phyloP scores from a whole-genome alignment of 2,888 invertebrate genomes.

The Drosophila mercatorum region DNA sequence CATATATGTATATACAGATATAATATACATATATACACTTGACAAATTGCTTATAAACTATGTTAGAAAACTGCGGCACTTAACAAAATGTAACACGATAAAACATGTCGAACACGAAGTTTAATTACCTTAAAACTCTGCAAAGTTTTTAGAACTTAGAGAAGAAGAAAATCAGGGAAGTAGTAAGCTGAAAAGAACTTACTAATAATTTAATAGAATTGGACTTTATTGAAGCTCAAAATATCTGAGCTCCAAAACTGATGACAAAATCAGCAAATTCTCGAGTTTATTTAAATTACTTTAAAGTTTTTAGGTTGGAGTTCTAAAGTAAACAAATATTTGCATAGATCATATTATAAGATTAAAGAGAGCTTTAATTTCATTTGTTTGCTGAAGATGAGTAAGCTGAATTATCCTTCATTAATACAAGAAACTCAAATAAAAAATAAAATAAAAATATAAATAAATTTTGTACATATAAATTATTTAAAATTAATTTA shows the following conservation, averaged over 20 bases:
- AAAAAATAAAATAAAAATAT: too few species aligned
- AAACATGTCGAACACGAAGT: not conserved
- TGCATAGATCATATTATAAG: too few species aligned
- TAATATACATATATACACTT: slow-evolving; percentile 11
- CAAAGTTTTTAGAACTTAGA: not conserved
- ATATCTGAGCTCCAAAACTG: not conserved
- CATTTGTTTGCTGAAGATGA: too few species aligned
- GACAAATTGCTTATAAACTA: slow-evolving; percentile 49
- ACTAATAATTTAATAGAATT: not conserved
- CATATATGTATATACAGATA: slow-evolving; percentile 17
- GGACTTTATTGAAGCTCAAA: not conserved
- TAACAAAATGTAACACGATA: not conserved
- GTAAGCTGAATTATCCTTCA: too few species aligned
- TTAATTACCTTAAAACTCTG: slow-evolving; percentile 21
- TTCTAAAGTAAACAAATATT: too few species aligned
- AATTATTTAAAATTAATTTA: too few species aligned
- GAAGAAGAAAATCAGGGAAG: too few species aligned
- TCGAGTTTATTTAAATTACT: not conserved
- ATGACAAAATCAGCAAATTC: not conserved
- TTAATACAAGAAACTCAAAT: too few species aligned
- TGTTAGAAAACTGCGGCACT: slow-evolving; percentile 3
- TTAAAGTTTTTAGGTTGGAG: not conserved
- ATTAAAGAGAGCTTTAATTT: too few species aligned
- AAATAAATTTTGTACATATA: too few species aligned
- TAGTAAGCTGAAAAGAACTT: not conserved